These are phyloP conservation scores for Lepidocyrtinus sp. DNA, from an alignment of 2,888 invertebrate species.

Conservation along the genomic window DNA sequence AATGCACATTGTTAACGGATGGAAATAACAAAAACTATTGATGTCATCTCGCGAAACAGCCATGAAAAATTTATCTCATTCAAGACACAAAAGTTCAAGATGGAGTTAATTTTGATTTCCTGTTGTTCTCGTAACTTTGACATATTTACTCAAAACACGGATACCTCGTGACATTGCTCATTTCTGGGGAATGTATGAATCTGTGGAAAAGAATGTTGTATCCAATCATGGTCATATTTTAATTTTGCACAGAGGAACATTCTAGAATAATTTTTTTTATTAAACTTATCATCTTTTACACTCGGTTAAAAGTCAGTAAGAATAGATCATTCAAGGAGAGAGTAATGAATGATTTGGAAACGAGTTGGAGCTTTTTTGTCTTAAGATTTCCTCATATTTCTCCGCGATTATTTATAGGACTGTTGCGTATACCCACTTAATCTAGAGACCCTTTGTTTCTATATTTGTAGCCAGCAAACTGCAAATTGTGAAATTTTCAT, in stretches of 20 bases:
- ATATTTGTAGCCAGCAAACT: neutral
- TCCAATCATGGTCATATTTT: neutral
- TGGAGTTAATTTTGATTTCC: neutral
- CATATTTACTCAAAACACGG: neutral
- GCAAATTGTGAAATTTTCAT: neutral
- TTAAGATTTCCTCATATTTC: no score
- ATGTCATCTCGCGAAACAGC: slow-evolving; percentile 13
- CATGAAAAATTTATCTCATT: neutral
- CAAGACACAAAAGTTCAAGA: slow-evolving; percentile 8
- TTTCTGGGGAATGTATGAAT: neutral
- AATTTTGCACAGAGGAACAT: no score
- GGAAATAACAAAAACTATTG: slow-evolving; percentile 4
- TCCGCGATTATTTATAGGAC: no score
- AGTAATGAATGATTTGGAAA: no score
- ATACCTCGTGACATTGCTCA: neutral
- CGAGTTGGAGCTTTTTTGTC: no score
- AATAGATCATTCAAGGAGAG: no score
- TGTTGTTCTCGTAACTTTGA: neutral
- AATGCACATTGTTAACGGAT: neutral
- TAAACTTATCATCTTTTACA: no score
- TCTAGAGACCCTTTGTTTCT: no score
- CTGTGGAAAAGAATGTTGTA: neutral
- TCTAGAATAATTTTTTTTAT: no score
- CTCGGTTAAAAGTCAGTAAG: no score
- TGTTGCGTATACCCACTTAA: no score